phyloP scores from a whole-genome alignment of 1,140 invertebrate species.

The Drosophila saltans region DNA sequence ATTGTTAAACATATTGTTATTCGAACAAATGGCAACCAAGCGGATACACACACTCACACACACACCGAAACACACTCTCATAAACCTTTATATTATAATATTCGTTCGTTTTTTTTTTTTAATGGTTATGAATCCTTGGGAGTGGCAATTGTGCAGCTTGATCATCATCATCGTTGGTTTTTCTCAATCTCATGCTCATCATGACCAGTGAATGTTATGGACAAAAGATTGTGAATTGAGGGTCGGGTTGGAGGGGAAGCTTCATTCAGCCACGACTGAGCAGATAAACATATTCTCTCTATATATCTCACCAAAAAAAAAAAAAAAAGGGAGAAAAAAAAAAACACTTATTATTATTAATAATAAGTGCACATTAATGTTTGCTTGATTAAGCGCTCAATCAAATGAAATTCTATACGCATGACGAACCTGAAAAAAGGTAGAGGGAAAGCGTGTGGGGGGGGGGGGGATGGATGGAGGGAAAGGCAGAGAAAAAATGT shows the following conservation, averaged over 20 bases:
- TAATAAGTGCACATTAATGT: conserved; percentile 80
- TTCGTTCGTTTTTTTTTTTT: background rate
- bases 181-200: conserved; percentile 22
- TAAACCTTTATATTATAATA: background rate
- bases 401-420: conserved; percentile 81
- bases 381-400: conserved; percentile 80
- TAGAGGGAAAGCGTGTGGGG: too few relatives aligned
- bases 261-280: conserved; percentile 74
- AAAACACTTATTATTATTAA: conserved; percentile 62
- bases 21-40: conserved; percentile 5
- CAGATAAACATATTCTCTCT: conserved; percentile 61
- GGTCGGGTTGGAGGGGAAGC: conserved; percentile 9
- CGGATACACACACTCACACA: background rate
- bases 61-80: background rate
- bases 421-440: conserved; percentile 54
- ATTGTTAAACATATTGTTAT: conserved; percentile 7
- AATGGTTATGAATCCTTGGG: background rate
- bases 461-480: too few relatives aligned
- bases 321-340: background rate
- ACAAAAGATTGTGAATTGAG: background rate
- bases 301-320: conserved; percentile 36
- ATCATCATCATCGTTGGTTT: background rate
- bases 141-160: conserved; percentile 1
- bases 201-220: conserved; percentile 26
- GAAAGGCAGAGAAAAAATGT: conserved; percentile 13